A percentile compares a stretch with the other conserved stretches of the same genome.
These are phyloP conservation scores for Drosophila kokeensis DNA, from an alignment of 2,888 invertebrate genomes.

Conservation along the genomic window DNA sequence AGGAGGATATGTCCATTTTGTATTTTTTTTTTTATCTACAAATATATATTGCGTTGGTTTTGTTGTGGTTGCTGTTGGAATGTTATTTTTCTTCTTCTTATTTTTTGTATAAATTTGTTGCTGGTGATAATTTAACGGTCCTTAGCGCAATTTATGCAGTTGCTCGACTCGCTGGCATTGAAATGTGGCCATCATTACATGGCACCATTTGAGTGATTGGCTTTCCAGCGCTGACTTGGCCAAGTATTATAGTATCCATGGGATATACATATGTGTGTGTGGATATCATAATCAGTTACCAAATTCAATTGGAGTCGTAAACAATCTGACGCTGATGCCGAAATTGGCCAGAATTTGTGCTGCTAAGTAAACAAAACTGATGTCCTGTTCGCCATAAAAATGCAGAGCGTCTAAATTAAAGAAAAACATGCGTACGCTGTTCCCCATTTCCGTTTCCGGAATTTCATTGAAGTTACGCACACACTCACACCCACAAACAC, in stretches of 20 bases:
- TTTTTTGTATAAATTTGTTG: constrained; percentile 7
- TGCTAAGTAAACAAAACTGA: constrained; percentile 51
- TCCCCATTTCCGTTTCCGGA: constrained; percentile 68
- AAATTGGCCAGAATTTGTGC: constrained; percentile 33
- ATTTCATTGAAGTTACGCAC: constrained; percentile 29
- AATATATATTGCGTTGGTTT: background rate
- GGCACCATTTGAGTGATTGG: constrained; percentile 66
- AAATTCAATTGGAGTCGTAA: constrained; percentile 63
- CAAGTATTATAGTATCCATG: background rate
- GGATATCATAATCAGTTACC: constrained; percentile 54
- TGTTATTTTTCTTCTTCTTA: background rate
- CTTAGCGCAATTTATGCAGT: constrained; percentile 65
- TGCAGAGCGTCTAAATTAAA: constrained; percentile 54
- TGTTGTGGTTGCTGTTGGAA: background rate
- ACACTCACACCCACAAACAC: background rate
- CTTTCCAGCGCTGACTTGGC: constrained; percentile 48
- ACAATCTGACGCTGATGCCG: constrained; percentile 67
- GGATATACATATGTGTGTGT: background rate
- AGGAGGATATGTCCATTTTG: constrained; percentile 67
- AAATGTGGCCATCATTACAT: constrained; percentile 61
- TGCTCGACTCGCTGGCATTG: constrained; percentile 44
- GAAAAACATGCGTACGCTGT: constrained; percentile 59
- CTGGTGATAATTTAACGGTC: constrained; percentile 51
- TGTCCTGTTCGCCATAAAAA: constrained; percentile 55
- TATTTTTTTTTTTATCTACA: background rate